These are phyloP conservation scores for Drosophila crucigera DNA, from an alignment of 2,888 invertebrate species.

Conservation along the genomic window DNA sequence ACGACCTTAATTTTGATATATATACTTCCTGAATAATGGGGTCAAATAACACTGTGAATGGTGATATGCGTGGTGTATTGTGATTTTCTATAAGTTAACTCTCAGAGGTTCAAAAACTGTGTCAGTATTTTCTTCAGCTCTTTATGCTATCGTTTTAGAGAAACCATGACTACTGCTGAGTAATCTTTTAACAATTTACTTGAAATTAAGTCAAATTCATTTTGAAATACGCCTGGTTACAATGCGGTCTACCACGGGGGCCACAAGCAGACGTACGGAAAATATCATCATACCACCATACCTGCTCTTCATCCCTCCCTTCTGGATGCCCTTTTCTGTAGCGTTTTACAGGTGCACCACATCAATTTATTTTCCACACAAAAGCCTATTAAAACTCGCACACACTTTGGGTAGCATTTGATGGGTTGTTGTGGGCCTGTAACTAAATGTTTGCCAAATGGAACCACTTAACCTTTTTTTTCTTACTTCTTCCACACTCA, in stretches of 20 bases:
- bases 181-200: conserved; percentile 73
- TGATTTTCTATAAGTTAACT: background rate
- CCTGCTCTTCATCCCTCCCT: conserved; percentile 13
- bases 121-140: background rate
- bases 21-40: background rate
- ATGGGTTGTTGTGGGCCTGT: conserved; percentile 33
- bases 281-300: conserved; percentile 1
- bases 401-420: conserved; percentile 59
- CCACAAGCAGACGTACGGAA: conserved; percentile 51
- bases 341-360: conserved; percentile 78
- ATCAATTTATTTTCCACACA: conserved; percentile 81
- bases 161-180: background rate
- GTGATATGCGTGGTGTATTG: background rate
- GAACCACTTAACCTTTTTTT: conserved; percentile 78
- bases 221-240: conserved; percentile 47
- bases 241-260: conserved; percentile 66
- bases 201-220: conserved; percentile 68
- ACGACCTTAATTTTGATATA: background rate
- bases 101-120: background rate
- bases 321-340: conserved; percentile 47
- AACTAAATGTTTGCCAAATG: conserved; percentile 78
- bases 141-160: background rate
- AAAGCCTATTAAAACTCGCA: conserved; percentile 79
- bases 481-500: conserved; percentile 2
- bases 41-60: background rate